Conservation (phyloP, 2,113 vertebrate genomes). For the Pelmatolapia mariae region DNA sequence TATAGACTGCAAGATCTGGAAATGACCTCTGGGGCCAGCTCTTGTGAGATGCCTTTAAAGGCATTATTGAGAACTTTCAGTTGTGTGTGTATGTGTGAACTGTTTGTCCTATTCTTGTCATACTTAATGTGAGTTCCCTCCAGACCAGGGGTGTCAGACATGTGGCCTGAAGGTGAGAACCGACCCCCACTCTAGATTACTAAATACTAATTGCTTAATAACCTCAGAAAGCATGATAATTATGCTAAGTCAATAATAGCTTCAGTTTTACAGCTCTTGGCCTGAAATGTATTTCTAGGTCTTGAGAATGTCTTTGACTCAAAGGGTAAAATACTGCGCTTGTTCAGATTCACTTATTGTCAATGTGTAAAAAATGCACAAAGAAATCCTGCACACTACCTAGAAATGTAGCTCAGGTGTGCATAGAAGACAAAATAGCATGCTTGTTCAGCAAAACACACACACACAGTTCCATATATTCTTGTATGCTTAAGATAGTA, state of each 20-base stretch:
- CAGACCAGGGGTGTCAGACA: not conserved
- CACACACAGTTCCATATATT: not conserved
- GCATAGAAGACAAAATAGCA: not conserved
- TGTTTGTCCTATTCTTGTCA: not conserved
- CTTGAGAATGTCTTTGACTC: not conserved
- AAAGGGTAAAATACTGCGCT: not conserved
- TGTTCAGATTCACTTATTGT: not conserved
- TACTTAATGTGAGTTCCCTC: not conserved
- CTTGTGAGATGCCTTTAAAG: not conserved
- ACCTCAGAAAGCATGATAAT: not conserved
- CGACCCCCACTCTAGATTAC: not conserved
- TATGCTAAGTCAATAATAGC: not conserved
- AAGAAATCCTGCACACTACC: not conserved
- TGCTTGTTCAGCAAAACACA: not conserved
- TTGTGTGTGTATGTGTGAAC: not conserved
- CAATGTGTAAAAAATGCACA: not conserved
- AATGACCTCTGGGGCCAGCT: not conserved
- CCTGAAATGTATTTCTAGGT: not conserved
- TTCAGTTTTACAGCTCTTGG: not conserved
- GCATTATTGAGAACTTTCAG: not conserved
- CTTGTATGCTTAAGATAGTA: not conserved
- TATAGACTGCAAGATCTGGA: not conserved
- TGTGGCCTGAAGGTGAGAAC: not conserved
- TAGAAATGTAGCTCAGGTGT: not conserved
- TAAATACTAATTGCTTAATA: not conserved